phyloP scores from a whole-genome alignment of 2,888 invertebrate species.

The Mamestra brassicae region DNA sequence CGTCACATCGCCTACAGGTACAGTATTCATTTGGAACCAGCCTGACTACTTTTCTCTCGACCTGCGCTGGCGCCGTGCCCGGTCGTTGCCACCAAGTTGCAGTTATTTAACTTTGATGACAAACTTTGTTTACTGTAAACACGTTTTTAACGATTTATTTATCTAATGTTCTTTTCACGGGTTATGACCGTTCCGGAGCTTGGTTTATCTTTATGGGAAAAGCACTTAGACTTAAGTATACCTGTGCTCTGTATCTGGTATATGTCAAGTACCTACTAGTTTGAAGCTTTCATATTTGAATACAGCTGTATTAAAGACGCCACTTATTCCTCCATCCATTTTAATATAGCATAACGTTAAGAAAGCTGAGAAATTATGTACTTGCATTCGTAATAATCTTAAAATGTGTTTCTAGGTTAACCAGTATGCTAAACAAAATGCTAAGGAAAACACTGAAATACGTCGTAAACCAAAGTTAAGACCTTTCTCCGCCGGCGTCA shows the following conservation, averaged over 20 bases:
- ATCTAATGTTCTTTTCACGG: slow-evolving; percentile 67
- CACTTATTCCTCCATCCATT: neutral
- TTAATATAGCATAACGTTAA: slow-evolving; percentile 29
- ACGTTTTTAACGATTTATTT: slow-evolving; percentile 80
- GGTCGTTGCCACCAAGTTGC: slow-evolving; percentile 89
- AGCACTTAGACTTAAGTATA: slow-evolving; percentile 29
- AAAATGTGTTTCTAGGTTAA: slow-evolving; percentile 76
- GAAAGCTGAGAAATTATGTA: slow-evolving; percentile 55
- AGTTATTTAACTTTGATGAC: slow-evolving; percentile 87
- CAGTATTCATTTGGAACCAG: slow-evolving; percentile 86
- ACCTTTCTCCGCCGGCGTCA: slow-evolving; percentile 86
- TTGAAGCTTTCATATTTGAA: neutral
- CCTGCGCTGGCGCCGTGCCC: slow-evolving; percentile 76
- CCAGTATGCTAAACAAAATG: slow-evolving; percentile 78
- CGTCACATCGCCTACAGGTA: slow-evolving; percentile 63
- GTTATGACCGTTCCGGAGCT: slow-evolving; percentile 39
- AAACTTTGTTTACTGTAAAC: slow-evolving; percentile 83
- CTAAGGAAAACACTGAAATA: slow-evolving; percentile 80
- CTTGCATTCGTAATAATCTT: slow-evolving; percentile 54
- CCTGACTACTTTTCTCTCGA: slow-evolving; percentile 80
- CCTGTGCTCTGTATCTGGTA: neutral
- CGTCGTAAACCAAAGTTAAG: slow-evolving; percentile 85
- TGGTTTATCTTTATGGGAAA: slow-evolving; percentile 47
- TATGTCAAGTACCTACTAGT: neutral
- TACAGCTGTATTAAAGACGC: neutral